Percentiles rank a stretch among this genome's conserved stretches.
phyloP scores from a whole-genome alignment of 2,113 vertebrate species.

The Bufo gargarizans region DNA sequence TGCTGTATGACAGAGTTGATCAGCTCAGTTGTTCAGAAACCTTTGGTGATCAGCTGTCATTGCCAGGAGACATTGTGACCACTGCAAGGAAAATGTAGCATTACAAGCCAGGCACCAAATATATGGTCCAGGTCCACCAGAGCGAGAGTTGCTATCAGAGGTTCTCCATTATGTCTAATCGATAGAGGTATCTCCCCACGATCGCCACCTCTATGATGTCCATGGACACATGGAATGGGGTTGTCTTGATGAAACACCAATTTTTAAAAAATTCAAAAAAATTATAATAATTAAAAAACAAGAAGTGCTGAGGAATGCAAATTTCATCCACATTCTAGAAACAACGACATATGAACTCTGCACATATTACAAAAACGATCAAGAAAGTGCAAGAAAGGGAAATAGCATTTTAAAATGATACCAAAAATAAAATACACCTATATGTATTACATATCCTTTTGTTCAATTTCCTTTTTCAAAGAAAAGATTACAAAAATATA shows the following conservation, averaged over 20 bases:
- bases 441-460: conserved; percentile 30
- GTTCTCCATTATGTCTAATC: too few relatives aligned
- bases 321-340: not conserved
- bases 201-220: not conserved
- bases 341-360: not conserved
- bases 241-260: not conserved
- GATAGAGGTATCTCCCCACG: not conserved
- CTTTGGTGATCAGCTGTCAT: not conserved
- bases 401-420: not conserved
- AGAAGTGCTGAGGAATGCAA: conserved; percentile 15
- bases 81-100: not conserved
- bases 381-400: conserved; percentile 12
- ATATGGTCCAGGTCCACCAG: not conserved
- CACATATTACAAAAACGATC: not conserved
- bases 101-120: not conserved
- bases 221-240: not conserved
- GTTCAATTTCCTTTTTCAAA: conserved; percentile 4
- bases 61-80: not conserved
- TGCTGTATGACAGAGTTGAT: not conserved
- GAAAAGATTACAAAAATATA: conserved; percentile 37
- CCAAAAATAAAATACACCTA: not conserved
- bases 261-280: not conserved
- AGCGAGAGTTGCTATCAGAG: not conserved
- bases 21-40: not conserved
- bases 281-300: not conserved